Evolutionary conservation across 2,113 vertebrate species (phyloP).

Genomic region (Brachyistius frenatus): DNA sequence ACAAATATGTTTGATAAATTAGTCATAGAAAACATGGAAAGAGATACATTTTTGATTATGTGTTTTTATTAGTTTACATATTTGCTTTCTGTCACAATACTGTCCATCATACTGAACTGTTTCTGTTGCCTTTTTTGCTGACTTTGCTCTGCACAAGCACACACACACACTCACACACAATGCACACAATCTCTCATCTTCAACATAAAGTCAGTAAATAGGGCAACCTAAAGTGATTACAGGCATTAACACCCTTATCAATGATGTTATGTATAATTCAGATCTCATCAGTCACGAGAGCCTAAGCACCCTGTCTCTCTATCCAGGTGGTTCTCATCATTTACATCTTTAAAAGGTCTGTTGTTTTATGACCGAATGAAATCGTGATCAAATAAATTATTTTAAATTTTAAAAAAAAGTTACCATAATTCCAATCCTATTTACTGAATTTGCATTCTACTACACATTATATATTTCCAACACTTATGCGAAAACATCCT

Average conservation of each 20-base stretch:
- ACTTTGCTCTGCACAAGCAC: constrained; percentile 36
- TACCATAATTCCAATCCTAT: constrained; percentile 24
- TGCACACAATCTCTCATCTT: constrained; percentile 19
- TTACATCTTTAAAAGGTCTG: neutral
- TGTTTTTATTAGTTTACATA: constrained; percentile 69
- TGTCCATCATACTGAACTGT: constrained; percentile 17
- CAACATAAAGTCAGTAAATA: constrained; percentile 50
- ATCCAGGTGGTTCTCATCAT: neutral
- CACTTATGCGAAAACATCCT: constrained; percentile 44
- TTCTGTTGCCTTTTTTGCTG: constrained; percentile 44
- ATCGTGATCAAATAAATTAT: neutral
- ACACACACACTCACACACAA: constrained; percentile 26
- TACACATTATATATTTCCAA: constrained; percentile 46
- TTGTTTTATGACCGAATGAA: constrained; percentile 1
- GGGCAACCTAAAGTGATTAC: constrained; percentile 37
- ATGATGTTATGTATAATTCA: constrained; percentile 12
- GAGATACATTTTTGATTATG: constrained; percentile 11
- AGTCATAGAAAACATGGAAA: constrained; percentile 11
- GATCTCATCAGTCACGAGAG: constrained; percentile 25
- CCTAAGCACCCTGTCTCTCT: neutral
- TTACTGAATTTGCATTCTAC: constrained; percentile 58
- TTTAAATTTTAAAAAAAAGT: constrained; percentile 6
- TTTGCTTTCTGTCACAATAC: constrained; percentile 57
- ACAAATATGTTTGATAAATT: neutral
- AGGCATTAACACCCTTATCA: constrained; percentile 2